phyloP scores from a whole-genome alignment of 1,140 invertebrate genomes.

The Apis florea region DNA sequence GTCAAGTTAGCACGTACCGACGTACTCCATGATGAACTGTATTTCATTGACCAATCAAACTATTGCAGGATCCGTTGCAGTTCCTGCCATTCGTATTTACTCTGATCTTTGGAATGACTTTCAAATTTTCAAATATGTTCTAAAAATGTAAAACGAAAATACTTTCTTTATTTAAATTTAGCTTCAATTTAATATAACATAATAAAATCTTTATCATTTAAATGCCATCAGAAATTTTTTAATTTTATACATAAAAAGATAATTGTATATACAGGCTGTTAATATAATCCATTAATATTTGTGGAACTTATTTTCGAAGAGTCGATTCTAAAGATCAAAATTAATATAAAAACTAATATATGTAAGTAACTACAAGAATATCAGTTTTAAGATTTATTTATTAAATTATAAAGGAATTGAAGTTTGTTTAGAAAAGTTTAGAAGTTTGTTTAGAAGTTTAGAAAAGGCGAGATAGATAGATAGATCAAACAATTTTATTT shows the following conservation, averaged over 20 bases:
- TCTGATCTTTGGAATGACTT: constrained; percentile 55
- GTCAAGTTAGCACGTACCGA: constrained; percentile 65
- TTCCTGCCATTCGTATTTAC: constrained; percentile 43
- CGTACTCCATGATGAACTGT: constrained; percentile 72
- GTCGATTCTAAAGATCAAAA: too few relatives aligned
- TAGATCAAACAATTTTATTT: too few relatives aligned
- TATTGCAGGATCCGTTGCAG: constrained; percentile 46
- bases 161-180: not conserved
- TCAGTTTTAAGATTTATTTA: too few relatives aligned
- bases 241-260: not conserved
- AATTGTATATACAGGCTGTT: not conserved
- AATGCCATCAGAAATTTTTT: too few relatives aligned
- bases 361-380: too few relatives aligned
- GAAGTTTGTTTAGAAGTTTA: too few relatives aligned
- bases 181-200: not conserved
- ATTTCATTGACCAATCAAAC: constrained; percentile 59
- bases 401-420: too few relatives aligned
- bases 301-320: too few relatives aligned
- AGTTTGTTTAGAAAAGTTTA: too few relatives aligned
- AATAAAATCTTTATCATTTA: not conserved
- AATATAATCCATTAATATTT: too few relatives aligned
- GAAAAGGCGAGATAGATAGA: too few relatives aligned
- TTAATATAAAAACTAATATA: too few relatives aligned
- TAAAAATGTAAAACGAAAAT: not conserved
- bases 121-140: constrained; percentile 56